Evolutionary conservation across 2,113 vertebrate species (phyloP).

Genomic region (Sula dactylatra): DNA sequence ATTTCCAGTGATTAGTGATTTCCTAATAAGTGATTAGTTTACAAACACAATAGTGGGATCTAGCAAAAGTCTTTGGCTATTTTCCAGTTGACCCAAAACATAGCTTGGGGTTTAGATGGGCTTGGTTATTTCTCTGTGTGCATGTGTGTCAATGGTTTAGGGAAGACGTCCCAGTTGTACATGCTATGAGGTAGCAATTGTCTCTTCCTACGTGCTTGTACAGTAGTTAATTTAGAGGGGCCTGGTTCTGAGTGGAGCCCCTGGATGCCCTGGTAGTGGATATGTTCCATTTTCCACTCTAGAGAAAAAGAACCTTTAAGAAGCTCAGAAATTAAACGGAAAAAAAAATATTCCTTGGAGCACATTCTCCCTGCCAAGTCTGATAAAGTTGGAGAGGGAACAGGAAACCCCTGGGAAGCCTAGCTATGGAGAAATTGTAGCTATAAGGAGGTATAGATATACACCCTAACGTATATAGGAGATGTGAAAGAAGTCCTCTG

Average conservation of each 20-base stretch:
- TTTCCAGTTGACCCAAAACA: not conserved
- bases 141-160: not conserved
- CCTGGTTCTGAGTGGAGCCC: not conserved
- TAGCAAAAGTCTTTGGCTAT: not conserved
- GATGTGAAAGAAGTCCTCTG: not conserved
- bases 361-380: not conserved
- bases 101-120: not conserved
- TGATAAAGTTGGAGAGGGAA: not conserved
- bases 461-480: not conserved
- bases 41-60: not conserved
- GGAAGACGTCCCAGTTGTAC: not conserved
- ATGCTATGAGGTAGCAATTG: not conserved
- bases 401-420: not conserved
- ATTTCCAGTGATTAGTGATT: not conserved
- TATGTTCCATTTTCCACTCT: not conserved
- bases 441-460: not conserved
- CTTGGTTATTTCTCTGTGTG: not conserved
- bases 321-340: not conserved
- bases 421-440: not conserved
- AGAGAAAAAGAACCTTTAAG: not conserved
- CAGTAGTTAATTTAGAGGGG: not conserved
- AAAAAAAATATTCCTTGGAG: not conserved
- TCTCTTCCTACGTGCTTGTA: not conserved
- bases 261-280: not conserved
- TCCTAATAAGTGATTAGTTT: not conserved